Percentiles rank a stretch among this genome's conserved stretches.
phyloP scores from a whole-genome alignment of 2,797 vertebrate genomes.

The Anguilla anguilla region DNA sequence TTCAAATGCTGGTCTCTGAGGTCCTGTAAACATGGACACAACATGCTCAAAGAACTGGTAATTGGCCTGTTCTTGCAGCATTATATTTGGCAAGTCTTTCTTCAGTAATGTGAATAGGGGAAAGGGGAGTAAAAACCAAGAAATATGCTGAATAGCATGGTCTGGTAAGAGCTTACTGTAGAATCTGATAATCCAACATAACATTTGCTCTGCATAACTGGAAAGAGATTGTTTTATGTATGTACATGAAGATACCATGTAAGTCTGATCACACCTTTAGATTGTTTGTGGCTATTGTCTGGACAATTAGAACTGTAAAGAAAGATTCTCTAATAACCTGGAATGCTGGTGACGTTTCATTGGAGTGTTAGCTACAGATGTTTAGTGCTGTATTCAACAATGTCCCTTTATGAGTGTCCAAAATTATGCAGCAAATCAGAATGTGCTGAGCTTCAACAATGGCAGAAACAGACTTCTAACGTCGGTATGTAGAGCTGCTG shows the following conservation, averaged over 20 bases:
- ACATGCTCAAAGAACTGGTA: neutral
- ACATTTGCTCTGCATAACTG: neutral
- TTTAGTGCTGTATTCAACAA: neutral
- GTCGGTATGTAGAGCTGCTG: neutral
- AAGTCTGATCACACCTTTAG: neutral
- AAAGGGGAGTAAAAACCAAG: neutral
- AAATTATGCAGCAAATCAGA: neutral
- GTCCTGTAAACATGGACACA: neutral
- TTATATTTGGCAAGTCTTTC: neutral
- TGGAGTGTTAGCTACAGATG: neutral
- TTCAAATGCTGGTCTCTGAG: slow-evolving; percentile 9
- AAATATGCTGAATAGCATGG: neutral
- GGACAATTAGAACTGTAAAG: too few relatives aligned
- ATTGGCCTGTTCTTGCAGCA: neutral
- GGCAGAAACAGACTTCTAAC: neutral
- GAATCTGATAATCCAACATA: neutral
- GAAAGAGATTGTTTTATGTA: neutral
- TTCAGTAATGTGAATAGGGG: neutral
- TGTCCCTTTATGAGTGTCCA: neutral
- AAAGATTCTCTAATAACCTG: neutral
- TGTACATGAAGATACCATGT: neutral
- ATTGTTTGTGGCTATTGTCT: neutral
- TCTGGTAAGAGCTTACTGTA: neutral
- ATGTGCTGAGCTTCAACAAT: too few relatives aligned
- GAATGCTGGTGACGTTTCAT: neutral